Base-by-base conservation (phyloP, 2,888 invertebrate genomes). In the Chaetogeoica ovagalla region DNA sequence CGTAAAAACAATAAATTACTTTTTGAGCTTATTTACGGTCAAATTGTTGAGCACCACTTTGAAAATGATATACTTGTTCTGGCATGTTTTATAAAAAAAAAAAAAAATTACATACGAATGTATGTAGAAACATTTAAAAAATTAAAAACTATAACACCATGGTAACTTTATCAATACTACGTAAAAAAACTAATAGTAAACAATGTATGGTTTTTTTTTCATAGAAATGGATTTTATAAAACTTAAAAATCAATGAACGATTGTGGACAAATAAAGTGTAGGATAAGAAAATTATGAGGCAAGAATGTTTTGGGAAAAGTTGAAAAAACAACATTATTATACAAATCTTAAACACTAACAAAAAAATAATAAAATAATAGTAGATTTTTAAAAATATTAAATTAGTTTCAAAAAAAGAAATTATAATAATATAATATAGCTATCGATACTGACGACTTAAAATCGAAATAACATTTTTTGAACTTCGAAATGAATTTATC, bases 281-380 rank as follows among this genome's bases (percentile, higher is more conserved):
- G 70, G 70, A 63, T 63, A 79, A 79, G 69, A 62, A 70, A 70
- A 79, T 70, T 39, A 63, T 70, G 37, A 17, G 62, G 77, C 69
- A 79, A 79, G 77, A 79, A 79, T 79, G 77, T 79, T 70, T 75
- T 79, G 70, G 23, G 57, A 66, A 79, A 79, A 70, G 70, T 79
- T 79, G 70, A 70, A 79, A 30, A 30, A 70, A 70, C 70, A 79
- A 79, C 77, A 63, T 55, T 57, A 69, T 60, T 69, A 79, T 79
- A 79, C 70, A 79, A 79, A 79, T 79, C 70, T 79, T 79, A 79
- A 79, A 70, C 55, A 63, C 69, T 79, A 79, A 79, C 69, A 79
- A 79, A 77, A 70, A 69, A 19, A 6, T 59, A 68, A 77, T 57
- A 62, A 65, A 77, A 77, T 43, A 70, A 70, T 63, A 70, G 55